A percentile compares a stretch with the other conserved stretches of the same genome.
phyloP scores from a whole-genome alignment of 2,113 vertebrate species.

The Microcebus griseorufus region DNA sequence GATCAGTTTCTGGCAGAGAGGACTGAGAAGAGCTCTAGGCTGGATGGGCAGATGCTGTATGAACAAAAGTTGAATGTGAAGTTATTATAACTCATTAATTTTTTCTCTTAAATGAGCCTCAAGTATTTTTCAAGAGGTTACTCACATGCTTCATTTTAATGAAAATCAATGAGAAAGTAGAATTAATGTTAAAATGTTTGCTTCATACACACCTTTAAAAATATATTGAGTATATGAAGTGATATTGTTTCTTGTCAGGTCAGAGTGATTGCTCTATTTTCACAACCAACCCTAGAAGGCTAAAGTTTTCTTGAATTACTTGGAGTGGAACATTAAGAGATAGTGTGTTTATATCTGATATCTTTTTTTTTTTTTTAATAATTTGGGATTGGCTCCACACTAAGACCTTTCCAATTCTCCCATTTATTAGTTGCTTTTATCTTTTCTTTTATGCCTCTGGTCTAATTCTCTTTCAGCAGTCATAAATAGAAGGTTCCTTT shows the following conservation, averaged over 20 bases:
- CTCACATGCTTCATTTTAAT: background rate
- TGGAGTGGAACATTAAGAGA: constrained; percentile 50
- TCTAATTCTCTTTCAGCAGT: constrained; percentile 71
- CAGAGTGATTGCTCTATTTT: constrained; percentile 60
- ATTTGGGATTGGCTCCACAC: constrained; percentile 42
- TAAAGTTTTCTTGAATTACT: constrained; percentile 49
- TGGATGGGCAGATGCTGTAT: background rate
- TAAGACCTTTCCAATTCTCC: constrained; percentile 46
- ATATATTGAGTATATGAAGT: background rate
- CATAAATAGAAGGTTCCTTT: constrained; percentile 65
- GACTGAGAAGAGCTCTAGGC: background rate
- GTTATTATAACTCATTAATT: background rate
- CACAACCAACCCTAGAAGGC: constrained; percentile 41
- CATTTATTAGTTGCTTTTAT: constrained; percentile 52
- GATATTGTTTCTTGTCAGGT: background rate
- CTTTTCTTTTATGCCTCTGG: constrained; percentile 57
- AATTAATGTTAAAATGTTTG: constrained; percentile 17
- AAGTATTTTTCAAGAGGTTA: background rate
- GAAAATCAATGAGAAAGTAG: background rate
- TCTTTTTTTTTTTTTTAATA: constrained; percentile 60
- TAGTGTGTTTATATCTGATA: constrained; percentile 47
- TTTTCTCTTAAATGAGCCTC: background rate
- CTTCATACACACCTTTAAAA: background rate
- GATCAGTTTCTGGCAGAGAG: background rate
- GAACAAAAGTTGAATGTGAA: background rate